Percentiles rank a stretch among this genome's conserved stretches.
These are phyloP conservation scores for Tetranychus truncatus DNA, from an alignment of 2,888 invertebrate genomes.

Conservation along the genomic window DNA sequence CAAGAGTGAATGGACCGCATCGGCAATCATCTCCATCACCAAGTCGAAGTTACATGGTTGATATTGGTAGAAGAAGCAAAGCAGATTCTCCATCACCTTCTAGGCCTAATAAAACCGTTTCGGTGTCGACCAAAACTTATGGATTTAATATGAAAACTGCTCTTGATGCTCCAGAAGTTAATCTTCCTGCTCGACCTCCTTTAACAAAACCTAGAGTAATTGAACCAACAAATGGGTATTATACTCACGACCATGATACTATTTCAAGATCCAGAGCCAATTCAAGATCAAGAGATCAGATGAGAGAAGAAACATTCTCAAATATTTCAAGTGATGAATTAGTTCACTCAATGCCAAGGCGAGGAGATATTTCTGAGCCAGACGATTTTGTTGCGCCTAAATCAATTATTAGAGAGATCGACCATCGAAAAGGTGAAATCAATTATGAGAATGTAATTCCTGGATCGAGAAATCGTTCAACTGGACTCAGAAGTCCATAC, in stretches of 20 bases:
- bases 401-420: conserved; percentile 24
- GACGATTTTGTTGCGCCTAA: conserved; percentile 17
- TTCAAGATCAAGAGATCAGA: conserved; percentile 14
- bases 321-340: conserved; percentile 19
- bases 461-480: background rate
- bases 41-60: background rate
- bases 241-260: background rate
- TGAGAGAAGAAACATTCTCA: conserved; percentile 21
- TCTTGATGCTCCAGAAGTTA: conserved; percentile 13
- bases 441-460: background rate
- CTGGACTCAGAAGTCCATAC: background rate
- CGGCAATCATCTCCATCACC: background rate
- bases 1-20: background rate
- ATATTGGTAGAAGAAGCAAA: background rate
- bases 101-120: background rate
- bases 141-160: conserved; percentile 16
- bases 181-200: conserved; percentile 16
- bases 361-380: conserved; percentile 20
- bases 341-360: conserved; percentile 17
- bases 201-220: conserved; percentile 10
- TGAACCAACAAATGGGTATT: background rate
- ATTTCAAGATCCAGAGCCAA: background rate
- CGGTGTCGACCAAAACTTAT: conserved; percentile 12
- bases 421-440: conserved; percentile 13
- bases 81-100: background rate